Base-by-base conservation (phyloP, 2,888 invertebrate genomes). In the Oligia latruncula region DNA sequence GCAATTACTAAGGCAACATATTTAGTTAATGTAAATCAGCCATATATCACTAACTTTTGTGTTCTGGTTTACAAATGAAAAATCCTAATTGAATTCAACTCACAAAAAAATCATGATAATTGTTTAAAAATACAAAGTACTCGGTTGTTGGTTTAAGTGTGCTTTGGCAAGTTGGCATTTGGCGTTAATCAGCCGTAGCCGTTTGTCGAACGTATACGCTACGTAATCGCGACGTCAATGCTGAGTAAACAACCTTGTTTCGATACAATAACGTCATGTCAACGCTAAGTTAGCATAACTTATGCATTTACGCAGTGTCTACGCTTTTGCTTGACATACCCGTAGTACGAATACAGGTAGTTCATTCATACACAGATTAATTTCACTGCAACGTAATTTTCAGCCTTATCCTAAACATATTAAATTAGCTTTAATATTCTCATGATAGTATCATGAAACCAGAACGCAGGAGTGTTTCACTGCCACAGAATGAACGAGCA, bases 401-500 rank as follows among this genome's bases (percentile, higher is more conserved):
- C 15, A 23, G 23, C 52, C 35, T 35, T 40, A 40, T n/a, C 55
- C 40, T 40, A 9, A 40, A 40, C n/a, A 62, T 29, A 13, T n/a
- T 60, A 58, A n/a, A n/a, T 35, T 35, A 2, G 29, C 29, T 58
- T 29, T 23, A 35, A 46, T 58, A n/a, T 46, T 35, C 29, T 71
- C 11, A 23, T 74, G 13, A 9, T 40, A 20, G 4, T 35, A 23
- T n/a, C 17, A 71, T n/a, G 29, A 52, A 83, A 80, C 84, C 84
- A 84, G 80, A 83, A 75, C 52, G 35, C 80, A 83, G 65, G 66
- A 81, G 77, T 62, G 65, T 65, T 73, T n/a, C 77, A 81, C 81
- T 85, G 85, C 83, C 83, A 85, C 52, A 66, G 81, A 83, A 81
- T 80, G 72, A 65, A 64, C 66, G 79, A 75, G 83, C 83, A 85